phyloP scores from a whole-genome alignment of 2,888 invertebrate genomes.

The Exephanes ischioxanthus region DNA sequence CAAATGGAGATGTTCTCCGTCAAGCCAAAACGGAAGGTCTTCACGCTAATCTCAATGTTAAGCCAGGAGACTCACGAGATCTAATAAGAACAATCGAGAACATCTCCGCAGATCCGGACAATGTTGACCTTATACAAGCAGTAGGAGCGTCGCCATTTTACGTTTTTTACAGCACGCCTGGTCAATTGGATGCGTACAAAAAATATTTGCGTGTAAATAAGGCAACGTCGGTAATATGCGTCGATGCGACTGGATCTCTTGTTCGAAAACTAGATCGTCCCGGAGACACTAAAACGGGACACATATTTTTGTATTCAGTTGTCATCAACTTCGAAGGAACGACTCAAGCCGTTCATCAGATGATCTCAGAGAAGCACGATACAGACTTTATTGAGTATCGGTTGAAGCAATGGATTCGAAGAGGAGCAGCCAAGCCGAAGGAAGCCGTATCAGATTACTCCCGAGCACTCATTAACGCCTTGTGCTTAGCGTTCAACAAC shows the following conservation, averaged over 20 bases:
- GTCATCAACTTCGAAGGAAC: conserved; percentile 26
- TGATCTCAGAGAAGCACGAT: conserved; percentile 62
- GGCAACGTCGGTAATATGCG: neutral
- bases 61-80: conserved; percentile 19
- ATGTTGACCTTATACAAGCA: conserved; percentile 85
- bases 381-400: conserved; percentile 54
- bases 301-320: conserved; percentile 30
- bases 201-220: neutral
- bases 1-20: conserved; percentile 1
- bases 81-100: conserved; percentile 5
- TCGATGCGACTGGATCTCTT: conserved; percentile 40
- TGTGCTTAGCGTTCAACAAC: conserved; percentile 22
- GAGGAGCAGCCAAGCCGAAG: conserved; percentile 15
- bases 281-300: neutral
- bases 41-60: neutral
- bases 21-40: conserved; percentile 40
- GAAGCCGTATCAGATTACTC: conserved; percentile 23
- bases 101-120: conserved; percentile 84
- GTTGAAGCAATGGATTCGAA: conserved; percentile 32
- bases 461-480: neutral
- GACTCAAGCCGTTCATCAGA: conserved; percentile 48
- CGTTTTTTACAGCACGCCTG: conserved; percentile 23
- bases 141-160: conserved; percentile 85
- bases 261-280: neutral
- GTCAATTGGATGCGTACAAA: conserved; percentile 44